Percentiles rank a stretch among this genome's conserved stretches.
Evolutionary conservation across 2,888 invertebrate genomes (phyloP).

Genomic region (Oasisia sp.): DNA sequence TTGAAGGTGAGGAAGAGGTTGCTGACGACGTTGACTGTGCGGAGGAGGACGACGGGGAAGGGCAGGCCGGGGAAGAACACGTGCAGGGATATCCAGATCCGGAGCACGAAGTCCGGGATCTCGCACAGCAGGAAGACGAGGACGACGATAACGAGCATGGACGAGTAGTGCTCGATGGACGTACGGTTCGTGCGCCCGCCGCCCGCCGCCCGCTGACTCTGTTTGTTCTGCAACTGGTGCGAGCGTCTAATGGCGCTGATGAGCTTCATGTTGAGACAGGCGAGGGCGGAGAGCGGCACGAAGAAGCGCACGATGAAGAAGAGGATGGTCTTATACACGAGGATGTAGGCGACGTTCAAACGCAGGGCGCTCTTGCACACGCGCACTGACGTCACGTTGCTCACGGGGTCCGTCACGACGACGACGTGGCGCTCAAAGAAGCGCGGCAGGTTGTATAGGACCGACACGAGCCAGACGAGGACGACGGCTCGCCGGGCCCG

Average conservation of each 20-base stretch:
- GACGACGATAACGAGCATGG: slow-evolving; percentile 21
- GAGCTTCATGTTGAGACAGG: slow-evolving; percentile 41
- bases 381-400: slow-evolving; percentile 27
- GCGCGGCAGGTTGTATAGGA: slow-evolving; percentile 42
- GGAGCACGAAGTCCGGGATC: slow-evolving; percentile 41
- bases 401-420: slow-evolving; percentile 7
- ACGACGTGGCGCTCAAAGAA: slow-evolving; percentile 39
- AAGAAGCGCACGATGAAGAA: slow-evolving; percentile 41
- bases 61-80: slow-evolving; percentile 27
- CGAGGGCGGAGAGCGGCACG: slow-evolving; percentile 38
- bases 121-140: slow-evolving; percentile 41
- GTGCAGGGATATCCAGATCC: slow-evolving; percentile 37
- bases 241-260: slow-evolving; percentile 38
- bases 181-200: background rate
- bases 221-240: slow-evolving; percentile 2
- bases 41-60: slow-evolving; percentile 29
- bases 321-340: slow-evolving; percentile 40
- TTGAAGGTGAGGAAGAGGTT: slow-evolving; percentile 43
- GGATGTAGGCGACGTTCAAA: slow-evolving; percentile 34
- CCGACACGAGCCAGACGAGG: slow-evolving; percentile 36
- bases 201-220: background rate
- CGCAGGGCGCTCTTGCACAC: slow-evolving; percentile 32
- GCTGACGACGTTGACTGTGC: slow-evolving; percentile 37
- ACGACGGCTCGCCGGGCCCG: slow-evolving; percentile 36
- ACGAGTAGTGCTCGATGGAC: slow-evolving; percentile 22